phyloP scores from a whole-genome alignment of 2,113 vertebrate species.

The Apteryx mantelli region DNA sequence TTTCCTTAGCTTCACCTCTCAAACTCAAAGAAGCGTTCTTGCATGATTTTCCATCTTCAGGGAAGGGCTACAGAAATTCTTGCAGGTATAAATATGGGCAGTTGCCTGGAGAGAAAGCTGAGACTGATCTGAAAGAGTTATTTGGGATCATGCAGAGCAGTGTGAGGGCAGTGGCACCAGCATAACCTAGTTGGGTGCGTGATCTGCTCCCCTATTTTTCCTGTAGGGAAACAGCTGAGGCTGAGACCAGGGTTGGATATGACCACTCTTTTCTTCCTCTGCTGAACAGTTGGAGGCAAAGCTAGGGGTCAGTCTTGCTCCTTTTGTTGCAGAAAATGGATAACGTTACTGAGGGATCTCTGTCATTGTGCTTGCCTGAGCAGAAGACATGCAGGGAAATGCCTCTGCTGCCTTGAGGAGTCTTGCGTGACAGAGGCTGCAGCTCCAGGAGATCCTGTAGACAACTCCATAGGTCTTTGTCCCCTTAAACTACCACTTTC shows the following conservation, averaged over 20 bases:
- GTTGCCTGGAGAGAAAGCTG: background rate
- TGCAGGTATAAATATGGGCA: background rate
- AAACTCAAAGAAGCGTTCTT: constrained; percentile 12
- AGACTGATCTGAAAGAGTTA: background rate
- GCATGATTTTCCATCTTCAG: constrained; percentile 5
- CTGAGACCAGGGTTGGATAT: background rate
- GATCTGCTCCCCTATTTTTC: background rate
- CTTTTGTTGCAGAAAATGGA: background rate
- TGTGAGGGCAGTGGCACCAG: background rate
- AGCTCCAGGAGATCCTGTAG: background rate
- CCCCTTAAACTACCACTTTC: background rate
- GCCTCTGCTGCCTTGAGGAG: background rate
- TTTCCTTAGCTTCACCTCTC: constrained; percentile 6
- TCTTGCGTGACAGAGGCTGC: background rate
- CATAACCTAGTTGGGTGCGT: background rate
- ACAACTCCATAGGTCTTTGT: background rate
- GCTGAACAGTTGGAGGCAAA: background rate
- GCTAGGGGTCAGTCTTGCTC: background rate
- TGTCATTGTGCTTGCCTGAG: background rate
- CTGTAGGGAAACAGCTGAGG: background rate
- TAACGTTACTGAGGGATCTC: background rate
- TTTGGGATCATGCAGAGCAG: background rate
- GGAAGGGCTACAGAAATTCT: background rate
- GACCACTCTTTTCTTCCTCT: background rate
- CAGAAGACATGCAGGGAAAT: background rate